Evolutionary conservation across 2,888 invertebrate genomes (phyloP).

Genomic region (Norana najaformis): DNA sequence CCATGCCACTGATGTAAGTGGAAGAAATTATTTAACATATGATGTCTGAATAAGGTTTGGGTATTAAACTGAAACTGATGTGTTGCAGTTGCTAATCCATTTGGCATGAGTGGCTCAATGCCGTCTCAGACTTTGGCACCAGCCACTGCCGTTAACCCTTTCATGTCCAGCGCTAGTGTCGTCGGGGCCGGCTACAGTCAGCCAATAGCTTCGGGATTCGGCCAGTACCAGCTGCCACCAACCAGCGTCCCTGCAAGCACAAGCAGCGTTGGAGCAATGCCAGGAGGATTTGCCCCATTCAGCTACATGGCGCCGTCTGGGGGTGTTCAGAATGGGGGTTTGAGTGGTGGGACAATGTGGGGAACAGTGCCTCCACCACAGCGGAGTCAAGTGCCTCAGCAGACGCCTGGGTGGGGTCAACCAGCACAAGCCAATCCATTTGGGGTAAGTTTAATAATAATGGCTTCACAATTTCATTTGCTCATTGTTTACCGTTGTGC

Average conservation of each 20-base stretch:
- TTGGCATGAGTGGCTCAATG: conserved; percentile 7
- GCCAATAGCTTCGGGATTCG: not conserved
- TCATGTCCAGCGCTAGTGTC: not conserved
- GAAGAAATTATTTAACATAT: too few species aligned
- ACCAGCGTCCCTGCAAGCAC: not conserved
- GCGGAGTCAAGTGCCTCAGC: conserved; percentile 26
- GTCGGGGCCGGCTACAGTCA: not conserved
- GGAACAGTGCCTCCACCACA: not conserved
- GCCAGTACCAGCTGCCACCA: not conserved
- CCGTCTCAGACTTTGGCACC: not conserved
- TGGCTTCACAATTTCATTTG: not conserved
- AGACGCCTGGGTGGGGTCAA: not conserved
- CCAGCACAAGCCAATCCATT: conserved; percentile 14
- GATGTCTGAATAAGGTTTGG: not conserved
- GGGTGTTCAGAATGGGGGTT: conserved; percentile 20
- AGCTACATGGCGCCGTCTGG: not conserved
- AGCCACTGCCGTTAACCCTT: not conserved
- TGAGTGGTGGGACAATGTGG: conserved; percentile 14
- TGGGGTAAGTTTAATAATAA: not conserved
- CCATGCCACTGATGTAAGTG: too few species aligned
- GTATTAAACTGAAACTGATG: not conserved
- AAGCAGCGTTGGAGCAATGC: not conserved
- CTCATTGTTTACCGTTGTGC: not conserved
- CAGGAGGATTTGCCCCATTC: not conserved
- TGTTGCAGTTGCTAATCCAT: conserved; percentile 23